A percentile compares a stretch with the other conserved stretches of the same genome.
phyloP scores from a whole-genome alignment of 2,113 vertebrate species.

The Empidonax traillii region DNA sequence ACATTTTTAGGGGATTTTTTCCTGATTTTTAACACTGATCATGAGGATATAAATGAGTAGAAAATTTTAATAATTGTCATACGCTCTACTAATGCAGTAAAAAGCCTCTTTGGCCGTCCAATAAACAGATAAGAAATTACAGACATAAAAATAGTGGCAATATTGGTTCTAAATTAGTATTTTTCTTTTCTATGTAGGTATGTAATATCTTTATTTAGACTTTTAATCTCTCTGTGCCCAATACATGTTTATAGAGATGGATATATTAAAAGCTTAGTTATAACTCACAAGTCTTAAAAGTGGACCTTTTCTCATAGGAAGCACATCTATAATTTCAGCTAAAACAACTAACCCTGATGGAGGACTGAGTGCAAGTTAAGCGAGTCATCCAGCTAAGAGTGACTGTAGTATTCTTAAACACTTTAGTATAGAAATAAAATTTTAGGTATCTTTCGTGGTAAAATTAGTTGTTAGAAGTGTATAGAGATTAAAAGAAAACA shows the following conservation, averaged over 20 bases:
- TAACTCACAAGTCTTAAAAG: not conserved
- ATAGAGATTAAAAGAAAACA: not conserved
- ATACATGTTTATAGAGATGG: not conserved
- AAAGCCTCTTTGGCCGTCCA: not conserved
- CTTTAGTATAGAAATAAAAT: not conserved
- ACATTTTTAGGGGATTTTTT: not conserved
- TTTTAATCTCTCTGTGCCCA: not conserved
- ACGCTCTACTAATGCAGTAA: not conserved
- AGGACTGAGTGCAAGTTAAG: not conserved
- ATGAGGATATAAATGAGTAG: not conserved
- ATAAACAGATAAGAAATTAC: not conserved
- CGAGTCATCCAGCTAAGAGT: not conserved
- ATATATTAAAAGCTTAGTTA: not conserved
- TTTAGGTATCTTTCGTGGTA: not conserved
- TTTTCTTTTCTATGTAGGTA: not conserved
- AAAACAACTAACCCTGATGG: not conserved
- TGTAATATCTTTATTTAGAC: not conserved
- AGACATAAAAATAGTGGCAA: not conserved
- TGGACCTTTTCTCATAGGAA: not conserved
- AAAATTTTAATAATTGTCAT: not conserved
- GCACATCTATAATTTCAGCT: not conserved
- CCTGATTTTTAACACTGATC: not conserved
- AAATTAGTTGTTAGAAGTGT: not conserved
- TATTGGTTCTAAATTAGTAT: not conserved
- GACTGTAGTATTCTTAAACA: not conserved